A percentile compares a stretch with the other conserved stretches of the same genome.
phyloP scores from a whole-genome alignment of 2,797 vertebrate species.

The Sebastolobus alascanus region DNA sequence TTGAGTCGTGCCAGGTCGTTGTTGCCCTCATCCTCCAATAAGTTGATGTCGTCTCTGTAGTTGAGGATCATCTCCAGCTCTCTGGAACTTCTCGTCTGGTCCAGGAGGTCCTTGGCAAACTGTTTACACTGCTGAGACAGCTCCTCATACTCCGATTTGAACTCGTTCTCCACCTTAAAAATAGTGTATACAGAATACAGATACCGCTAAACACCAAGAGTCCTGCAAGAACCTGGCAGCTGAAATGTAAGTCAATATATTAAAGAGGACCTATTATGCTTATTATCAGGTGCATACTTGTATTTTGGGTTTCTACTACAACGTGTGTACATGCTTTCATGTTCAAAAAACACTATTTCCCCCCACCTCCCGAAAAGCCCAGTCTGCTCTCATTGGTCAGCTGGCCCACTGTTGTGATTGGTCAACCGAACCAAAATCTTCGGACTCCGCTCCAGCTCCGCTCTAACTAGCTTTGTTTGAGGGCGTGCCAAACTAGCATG shows the following conservation, averaged over 20 bases:
- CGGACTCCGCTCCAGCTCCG: no score
- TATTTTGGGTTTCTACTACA: neutral
- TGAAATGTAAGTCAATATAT: neutral
- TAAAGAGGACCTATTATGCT: neutral
- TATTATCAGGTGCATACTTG: neutral
- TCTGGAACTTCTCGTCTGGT: constrained; percentile 97
- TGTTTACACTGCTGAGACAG: constrained; percentile 96
- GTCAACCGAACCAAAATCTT: no score
- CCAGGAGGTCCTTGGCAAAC: constrained; percentile 97
- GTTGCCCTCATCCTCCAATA: constrained; percentile 92
- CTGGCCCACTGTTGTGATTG: no score
- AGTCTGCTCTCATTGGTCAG: no score
- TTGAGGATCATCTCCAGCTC: constrained; percentile 99
- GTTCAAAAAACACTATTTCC: neutral
- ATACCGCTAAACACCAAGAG: neutral
- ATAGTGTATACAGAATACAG: neutral
- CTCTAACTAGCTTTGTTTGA: neutral
- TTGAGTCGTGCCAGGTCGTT: constrained; percentile 95
- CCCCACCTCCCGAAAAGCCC: neutral
- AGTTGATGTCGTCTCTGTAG: constrained; percentile 92
- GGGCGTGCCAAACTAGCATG: neutral
- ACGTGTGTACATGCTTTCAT: neutral
- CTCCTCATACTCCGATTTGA: constrained; percentile 98
- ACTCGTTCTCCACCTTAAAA: constrained; percentile 93
- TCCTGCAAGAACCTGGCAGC: neutral